Evolutionary conservation across 2,888 invertebrate genomes (phyloP), one percentile per base, ranked within the genome.

Genomic region (Agriopis aurantiaria): DNA sequence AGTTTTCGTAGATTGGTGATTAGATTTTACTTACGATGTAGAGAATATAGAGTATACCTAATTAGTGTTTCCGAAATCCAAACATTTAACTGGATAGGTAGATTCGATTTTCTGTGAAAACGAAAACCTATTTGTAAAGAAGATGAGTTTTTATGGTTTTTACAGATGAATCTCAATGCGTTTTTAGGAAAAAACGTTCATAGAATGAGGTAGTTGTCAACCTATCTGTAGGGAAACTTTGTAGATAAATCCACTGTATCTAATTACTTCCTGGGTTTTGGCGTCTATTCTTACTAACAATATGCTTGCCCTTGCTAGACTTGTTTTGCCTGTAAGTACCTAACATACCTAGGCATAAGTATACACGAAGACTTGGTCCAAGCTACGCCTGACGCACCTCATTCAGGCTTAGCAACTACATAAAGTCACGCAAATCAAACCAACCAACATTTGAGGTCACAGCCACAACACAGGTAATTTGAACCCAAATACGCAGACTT

Each of bases 371-470:
- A 9, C 14, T 14, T 43, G 33, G 33, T 17, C 17, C 68, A 64
- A 61, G 65, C 66, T 68, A 69, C 23, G 69, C 74, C 65, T 77
- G 77, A 75, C 77, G 71, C 75, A 69, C 72, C 72, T 78, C 61
- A 49, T 68, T 79, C 69, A 68, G 61, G 68, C 72, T 65, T 71
- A 66, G 57, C 72, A 66, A 70, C 73, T 67, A 48, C 68, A 69
- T 63, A 63, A 33, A 69, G 78, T 75, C 78, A 78, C 76, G 78
- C 77, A 61, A 78, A 76, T 66, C 67, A 60, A 67, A 72, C 64
- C 46, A 70, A 68, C 23, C 46, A 70, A 68, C 23, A 72, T 69
- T 75, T 73, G 65, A 74, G 64, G 75, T 77, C 75, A 69, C 65
- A 76, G 64, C 69, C 66, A 58, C 48, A 40, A 55, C 70, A 71